Percentiles rank a stretch among this genome's conserved stretches.
phyloP scores from a whole-genome alignment of 2,888 invertebrate genomes.

The Pristionchus maxplancki region DNA sequence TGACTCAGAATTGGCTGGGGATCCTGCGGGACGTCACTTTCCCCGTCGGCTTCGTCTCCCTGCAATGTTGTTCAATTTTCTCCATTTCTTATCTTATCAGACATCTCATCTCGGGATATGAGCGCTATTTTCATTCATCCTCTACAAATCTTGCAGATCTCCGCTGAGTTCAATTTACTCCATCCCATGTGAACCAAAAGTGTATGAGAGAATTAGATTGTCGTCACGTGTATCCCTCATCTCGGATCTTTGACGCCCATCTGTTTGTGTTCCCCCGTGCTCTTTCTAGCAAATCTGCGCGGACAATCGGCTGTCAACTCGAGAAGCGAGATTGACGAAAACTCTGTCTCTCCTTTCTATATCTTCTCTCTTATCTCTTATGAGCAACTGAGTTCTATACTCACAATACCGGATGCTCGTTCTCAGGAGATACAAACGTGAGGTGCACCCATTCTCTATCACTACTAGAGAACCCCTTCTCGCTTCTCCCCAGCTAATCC shows the following conservation, averaged over 20 bases:
- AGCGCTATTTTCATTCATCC: neutral
- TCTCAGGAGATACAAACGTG: too few species aligned
- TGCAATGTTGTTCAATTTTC: neutral
- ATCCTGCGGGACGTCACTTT: constrained; percentile 58
- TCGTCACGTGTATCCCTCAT: neutral
- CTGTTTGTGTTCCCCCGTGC: neutral
- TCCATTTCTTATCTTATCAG: neutral
- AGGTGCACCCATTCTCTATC: neutral
- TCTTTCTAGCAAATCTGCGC: neutral
- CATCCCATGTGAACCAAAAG: neutral
- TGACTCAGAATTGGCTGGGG: constrained; percentile 57
- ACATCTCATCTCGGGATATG: too few species aligned
- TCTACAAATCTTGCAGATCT: neutral
- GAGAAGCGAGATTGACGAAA: neutral
- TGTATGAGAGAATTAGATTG: neutral
- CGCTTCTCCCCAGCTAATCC: neutral
- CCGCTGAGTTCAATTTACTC: neutral
- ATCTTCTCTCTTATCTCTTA: too few species aligned
- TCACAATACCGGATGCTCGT: too few species aligned
- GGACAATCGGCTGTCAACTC: neutral
- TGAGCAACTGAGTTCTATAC: too few species aligned
- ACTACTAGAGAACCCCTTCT: neutral
- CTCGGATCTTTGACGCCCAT: neutral
- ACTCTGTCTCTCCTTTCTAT: too few species aligned
- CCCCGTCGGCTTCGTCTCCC: constrained; percentile 51